Evolutionary conservation across 2,888 invertebrate species (phyloP).

Genomic region (Camponotus fellah): DNA sequence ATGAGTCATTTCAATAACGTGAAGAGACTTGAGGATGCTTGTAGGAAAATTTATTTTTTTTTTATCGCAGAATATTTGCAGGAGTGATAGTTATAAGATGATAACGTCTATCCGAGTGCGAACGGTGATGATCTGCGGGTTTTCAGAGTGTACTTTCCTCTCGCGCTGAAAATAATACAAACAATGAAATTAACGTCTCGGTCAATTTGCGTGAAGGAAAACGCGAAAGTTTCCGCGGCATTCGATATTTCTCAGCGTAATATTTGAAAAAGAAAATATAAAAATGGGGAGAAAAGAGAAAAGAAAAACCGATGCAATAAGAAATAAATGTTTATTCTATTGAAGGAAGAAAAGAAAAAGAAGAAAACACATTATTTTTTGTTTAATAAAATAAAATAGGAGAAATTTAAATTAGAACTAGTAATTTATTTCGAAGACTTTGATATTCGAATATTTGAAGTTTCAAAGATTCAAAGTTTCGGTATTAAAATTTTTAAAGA

Average conservation of each 20-base stretch:
- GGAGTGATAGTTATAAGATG: neutral
- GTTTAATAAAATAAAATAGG: too few species aligned
- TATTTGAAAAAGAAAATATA: neutral
- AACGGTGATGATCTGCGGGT: conserved; percentile 56
- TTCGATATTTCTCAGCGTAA: neutral
- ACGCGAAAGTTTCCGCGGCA: neutral
- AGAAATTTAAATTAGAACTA: too few species aligned
- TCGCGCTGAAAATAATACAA: conserved; percentile 58
- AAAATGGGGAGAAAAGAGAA: neutral
- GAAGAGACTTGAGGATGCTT: neutral
- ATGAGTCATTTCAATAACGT: neutral
- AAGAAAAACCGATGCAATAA: neutral
- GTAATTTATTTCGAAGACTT: too few species aligned
- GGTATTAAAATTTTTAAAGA: too few species aligned
- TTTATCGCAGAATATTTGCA: neutral
- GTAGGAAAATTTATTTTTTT: conserved; percentile 31
- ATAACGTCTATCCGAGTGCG: conserved; percentile 20
- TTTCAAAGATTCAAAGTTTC: too few species aligned
- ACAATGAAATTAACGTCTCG: neutral
- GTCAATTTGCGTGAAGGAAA: neutral
- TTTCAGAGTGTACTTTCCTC: conserved; percentile 56
- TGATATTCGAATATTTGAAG: too few species aligned
- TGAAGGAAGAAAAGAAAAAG: neutral
- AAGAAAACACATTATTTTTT: too few species aligned
- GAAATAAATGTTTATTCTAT: neutral